These are phyloP conservation scores for Polyodon spathula DNA, from an alignment of 2,113 vertebrate species.

Conservation along the genomic window DNA sequence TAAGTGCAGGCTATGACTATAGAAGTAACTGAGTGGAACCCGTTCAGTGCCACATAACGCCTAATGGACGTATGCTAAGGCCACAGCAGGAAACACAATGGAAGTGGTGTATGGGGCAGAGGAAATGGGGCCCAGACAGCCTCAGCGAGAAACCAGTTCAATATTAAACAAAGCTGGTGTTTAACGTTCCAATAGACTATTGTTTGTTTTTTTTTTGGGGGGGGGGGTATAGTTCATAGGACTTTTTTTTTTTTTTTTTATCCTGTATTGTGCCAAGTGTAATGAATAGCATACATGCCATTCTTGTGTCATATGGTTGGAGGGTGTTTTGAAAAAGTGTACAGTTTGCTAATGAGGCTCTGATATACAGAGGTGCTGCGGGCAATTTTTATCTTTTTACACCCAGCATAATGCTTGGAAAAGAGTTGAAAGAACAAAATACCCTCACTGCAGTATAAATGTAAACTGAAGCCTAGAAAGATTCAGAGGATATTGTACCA, in stretches of 20 bases:
- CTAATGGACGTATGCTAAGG: background rate
- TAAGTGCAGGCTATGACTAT: background rate
- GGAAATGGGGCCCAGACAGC: too few relatives aligned
- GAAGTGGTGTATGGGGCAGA: background rate
- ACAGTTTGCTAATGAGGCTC: background rate
- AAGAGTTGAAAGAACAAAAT: background rate
- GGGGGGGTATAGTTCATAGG: too few relatives aligned
- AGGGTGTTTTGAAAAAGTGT: background rate
- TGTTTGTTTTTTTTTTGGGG: too few relatives aligned
- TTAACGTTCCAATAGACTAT: too few relatives aligned
- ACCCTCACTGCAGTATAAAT: conserved; percentile 4
- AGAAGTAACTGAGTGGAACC: background rate
- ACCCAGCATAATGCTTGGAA: conserved; percentile 10
- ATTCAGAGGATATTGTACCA: conserved; percentile 10
- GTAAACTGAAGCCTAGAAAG: conserved; percentile 9
- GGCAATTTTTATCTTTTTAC: conserved; percentile 8
- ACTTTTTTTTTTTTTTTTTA: too few relatives aligned
- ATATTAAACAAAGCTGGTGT: too few relatives aligned
- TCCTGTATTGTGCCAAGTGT: conserved; percentile 15
- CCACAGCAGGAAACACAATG: background rate
- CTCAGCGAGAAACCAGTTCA: too few relatives aligned
- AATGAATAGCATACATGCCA: background rate
- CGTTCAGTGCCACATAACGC: background rate
- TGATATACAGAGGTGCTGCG: conserved; percentile 6
- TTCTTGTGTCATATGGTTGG: conserved; percentile 12